These are phyloP conservation scores for Gasterosteus aculeatus DNA, from an alignment of 2,113 vertebrate species.

Conservation along the genomic window DNA sequence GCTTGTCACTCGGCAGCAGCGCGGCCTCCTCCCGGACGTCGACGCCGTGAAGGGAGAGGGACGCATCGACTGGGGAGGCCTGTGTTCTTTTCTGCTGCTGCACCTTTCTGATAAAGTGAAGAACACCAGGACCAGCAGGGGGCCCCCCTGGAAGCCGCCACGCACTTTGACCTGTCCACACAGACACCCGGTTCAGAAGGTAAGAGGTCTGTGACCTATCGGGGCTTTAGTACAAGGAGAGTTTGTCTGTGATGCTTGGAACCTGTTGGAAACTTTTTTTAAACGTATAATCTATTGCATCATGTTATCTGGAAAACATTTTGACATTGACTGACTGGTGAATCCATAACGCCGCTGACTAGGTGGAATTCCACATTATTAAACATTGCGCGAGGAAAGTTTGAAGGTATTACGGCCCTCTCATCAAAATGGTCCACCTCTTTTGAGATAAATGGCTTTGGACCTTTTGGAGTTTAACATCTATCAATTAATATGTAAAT, in stretches of 20 bases:
- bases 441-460: slow-evolving; percentile 68
- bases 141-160: slow-evolving; percentile 81
- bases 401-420: slow-evolving; percentile 57
- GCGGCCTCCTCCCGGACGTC: slow-evolving; percentile 80
- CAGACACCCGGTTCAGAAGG: slow-evolving; percentile 83
- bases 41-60: slow-evolving; percentile 79
- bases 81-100: slow-evolving; percentile 84
- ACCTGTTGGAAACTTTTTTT: slow-evolving; percentile 14
- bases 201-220: slow-evolving; percentile 47
- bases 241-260: slow-evolving; percentile 8
- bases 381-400: slow-evolving; percentile 59
- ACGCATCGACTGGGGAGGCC: slow-evolving; percentile 80
- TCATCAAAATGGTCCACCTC: slow-evolving; percentile 71
- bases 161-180: slow-evolving; percentile 80
- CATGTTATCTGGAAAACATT: slow-evolving; percentile 46
- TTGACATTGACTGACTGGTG: slow-evolving; percentile 41
- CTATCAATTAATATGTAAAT: slow-evolving; percentile 79
- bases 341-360: slow-evolving; percentile 62
- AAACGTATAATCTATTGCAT: slow-evolving; percentile 21
- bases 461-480: slow-evolving; percentile 64
- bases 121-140: slow-evolving; percentile 53
- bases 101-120: slow-evolving; percentile 84
- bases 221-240: background rate
- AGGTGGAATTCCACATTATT: slow-evolving; percentile 60
- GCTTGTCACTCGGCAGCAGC: slow-evolving; percentile 73